Evolutionary conservation across 2,797 vertebrate species (phyloP), one percentile per base, ranked within the genome.

Genomic region (Tapirus indicus): DNA sequence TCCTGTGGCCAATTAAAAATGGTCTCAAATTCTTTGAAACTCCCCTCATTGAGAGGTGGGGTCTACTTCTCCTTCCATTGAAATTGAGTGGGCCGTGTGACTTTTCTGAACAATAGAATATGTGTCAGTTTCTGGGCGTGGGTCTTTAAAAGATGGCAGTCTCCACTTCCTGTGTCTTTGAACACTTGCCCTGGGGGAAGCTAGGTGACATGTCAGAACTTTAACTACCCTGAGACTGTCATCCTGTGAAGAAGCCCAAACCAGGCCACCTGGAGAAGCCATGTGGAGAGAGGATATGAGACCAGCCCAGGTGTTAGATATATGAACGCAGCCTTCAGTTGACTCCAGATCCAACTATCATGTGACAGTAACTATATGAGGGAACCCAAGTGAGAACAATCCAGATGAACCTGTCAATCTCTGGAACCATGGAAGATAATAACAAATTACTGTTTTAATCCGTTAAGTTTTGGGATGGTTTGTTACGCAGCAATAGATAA

Each of bases 151-250:
- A 96, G 82, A 32, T 29, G 56, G 21, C 66, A 88, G 7, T 41
- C 0, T 96, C 18, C 5, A 97, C 54, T 97, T 85, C 14, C 23
- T 71, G 0, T 88, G 25, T 71, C 54, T 77, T 80, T 13, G 27
- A 96, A 96, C 29, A 23, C 23, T 95, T 95, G 62, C 27, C 35
- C 27, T 94, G 32, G 20, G 14, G 11, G 56, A 87, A 69, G 32
- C n/a, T 66, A 79, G 29, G 20, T 21, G 5, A 68, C 29, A 54
- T 20, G 17, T 78, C 66, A 78, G 35, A 88, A 47, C 9, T 89
- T 82, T 85, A 25, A 56, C 16, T 95, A 56, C 21, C 3, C 10
- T 87, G 23, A 90, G 20, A 71, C 6, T 38, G 29, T 29, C 12
- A 44, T 83, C 94, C 35, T 94, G 4, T 64, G 29, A 85, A 74